phyloP scores from a whole-genome alignment of 2,113 vertebrate genomes.

The Athene cunicularia region DNA sequence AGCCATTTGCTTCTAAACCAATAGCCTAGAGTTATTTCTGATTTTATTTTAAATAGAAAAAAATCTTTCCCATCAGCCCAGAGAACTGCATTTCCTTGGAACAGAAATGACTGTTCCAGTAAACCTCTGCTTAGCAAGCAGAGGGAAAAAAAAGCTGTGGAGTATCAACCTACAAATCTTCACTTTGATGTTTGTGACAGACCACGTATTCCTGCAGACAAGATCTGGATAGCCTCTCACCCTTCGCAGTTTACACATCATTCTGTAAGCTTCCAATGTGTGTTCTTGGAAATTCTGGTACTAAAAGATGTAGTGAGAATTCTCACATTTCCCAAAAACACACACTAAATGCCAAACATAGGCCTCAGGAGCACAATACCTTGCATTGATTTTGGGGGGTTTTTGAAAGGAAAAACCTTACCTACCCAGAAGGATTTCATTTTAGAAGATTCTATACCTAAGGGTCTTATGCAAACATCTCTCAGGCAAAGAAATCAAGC shows the following conservation, averaged over 20 bases:
- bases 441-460: neutral
- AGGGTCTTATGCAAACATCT: neutral
- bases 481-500: neutral
- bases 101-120: accelerated
- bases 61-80: neutral
- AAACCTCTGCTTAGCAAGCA: neutral
- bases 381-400: neutral
- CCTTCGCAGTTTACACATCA: neutral
- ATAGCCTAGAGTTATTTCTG: neutral
- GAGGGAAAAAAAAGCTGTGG: neutral
- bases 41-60: neutral
- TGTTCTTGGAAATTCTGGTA: neutral
- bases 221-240: neutral
- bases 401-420: neutral
- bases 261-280: neutral
- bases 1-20: neutral
- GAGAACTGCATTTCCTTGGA: neutral
- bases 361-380: neutral
- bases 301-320: neutral
- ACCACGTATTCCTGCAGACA: neutral
- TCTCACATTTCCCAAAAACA: neutral
- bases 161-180: neutral
- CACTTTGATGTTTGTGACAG: neutral
- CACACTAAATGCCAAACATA: neutral
- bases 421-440: neutral